These are phyloP conservation scores for Panagrolaimus sp. DNA, from an alignment of 1,140 invertebrate genomes.

Conservation along the genomic window DNA sequence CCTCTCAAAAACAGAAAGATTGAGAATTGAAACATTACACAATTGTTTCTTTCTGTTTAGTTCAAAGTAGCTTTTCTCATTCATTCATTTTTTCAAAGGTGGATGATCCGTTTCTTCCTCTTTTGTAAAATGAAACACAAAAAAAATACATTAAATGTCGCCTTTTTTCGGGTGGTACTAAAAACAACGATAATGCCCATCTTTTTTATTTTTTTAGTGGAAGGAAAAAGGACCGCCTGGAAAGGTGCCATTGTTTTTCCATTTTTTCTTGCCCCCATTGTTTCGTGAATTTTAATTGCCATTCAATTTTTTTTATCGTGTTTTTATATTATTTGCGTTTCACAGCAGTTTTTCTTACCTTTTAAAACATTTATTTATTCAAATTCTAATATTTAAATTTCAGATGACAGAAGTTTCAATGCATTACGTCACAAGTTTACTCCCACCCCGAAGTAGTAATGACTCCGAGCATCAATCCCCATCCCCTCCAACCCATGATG, in stretches of 20 bases:
- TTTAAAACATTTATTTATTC: background rate
- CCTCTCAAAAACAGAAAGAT: no score
- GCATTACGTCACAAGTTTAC: constrained; percentile 16
- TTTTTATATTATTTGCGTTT: background rate
- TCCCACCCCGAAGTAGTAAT: background rate
- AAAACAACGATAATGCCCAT: no score
- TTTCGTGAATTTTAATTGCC: background rate
- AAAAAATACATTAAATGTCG: no score
- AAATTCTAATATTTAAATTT: no score
- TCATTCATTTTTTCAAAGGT: background rate
- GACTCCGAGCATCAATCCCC: background rate
- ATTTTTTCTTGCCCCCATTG: background rate
- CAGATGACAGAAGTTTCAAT: constrained; percentile 5
- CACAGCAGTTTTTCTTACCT: background rate
- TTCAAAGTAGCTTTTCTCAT: background rate
- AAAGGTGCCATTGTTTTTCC: background rate
- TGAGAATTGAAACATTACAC: no score
- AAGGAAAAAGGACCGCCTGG: background rate
- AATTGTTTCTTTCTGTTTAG: background rate
- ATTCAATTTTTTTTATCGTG: background rate
- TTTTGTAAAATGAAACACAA: no score
- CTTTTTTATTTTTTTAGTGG: no score
- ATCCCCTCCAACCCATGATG: background rate
- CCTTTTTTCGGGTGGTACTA: no score
- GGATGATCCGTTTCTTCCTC: background rate